Evolutionary conservation across 2,888 invertebrate species (phyloP).

Genomic region (Diogma glabrata): DNA sequence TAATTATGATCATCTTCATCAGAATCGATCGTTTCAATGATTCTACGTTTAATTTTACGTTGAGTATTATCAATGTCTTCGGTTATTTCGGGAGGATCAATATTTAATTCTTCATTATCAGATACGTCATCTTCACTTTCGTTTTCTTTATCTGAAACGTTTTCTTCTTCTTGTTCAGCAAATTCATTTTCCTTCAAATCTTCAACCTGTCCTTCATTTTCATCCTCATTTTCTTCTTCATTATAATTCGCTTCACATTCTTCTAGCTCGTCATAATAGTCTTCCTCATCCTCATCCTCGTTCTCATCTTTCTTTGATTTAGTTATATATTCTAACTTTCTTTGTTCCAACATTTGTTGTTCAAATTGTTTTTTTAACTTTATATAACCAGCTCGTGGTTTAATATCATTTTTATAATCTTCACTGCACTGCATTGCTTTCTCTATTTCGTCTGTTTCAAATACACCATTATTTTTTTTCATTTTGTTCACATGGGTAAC

Average conservation of each 20-base stretch:
- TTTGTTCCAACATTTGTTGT: conserved; percentile 20
- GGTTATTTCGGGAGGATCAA: conserved; percentile 21
- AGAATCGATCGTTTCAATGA: background rate
- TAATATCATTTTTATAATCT: conserved; percentile 1
- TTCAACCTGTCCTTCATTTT: conserved; percentile 30
- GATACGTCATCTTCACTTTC: conserved; percentile 38
- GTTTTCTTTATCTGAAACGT: conserved; percentile 24
- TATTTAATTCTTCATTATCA: conserved; percentile 12
- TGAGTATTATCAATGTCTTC: conserved; percentile 19
- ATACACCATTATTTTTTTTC: conserved; percentile 23
- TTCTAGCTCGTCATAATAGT: conserved; percentile 3
- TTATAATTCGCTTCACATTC: conserved; percentile 20
- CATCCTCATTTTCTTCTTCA: conserved; percentile 33
- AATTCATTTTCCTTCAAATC: conserved; percentile 41
- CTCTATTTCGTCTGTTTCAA: background rate
- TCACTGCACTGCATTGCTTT: background rate
- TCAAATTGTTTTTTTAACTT: background rate
- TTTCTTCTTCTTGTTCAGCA: conserved; percentile 30
- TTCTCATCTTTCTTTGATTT: conserved; percentile 37
- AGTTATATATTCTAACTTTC: conserved; percentile 42
- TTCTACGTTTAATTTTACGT: conserved; percentile 21
- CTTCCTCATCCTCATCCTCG: conserved; percentile 22
- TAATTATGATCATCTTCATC: background rate
- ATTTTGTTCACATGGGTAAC: conserved; percentile 52
- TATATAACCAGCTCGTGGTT: conserved; percentile 1